Base-by-base conservation (phyloP, 2,888 invertebrate species). In the Caradrina clavipalpis region DNA sequence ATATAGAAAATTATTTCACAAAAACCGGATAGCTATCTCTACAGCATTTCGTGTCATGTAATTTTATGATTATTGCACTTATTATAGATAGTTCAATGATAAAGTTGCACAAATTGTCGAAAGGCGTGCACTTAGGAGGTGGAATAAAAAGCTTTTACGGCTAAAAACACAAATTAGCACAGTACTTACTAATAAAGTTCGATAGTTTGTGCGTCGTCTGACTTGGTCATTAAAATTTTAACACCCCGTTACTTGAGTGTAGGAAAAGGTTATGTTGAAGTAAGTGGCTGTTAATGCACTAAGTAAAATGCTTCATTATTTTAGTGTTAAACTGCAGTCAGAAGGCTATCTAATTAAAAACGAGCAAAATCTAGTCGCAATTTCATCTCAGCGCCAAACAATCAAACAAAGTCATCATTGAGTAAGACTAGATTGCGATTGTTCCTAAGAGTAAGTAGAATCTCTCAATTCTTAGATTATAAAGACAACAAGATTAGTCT, bases 71-170 rank as follows among this genome's bases (percentile, higher is more conserved):
- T 35, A 35, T 35, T 35, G 35, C 8, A 35, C 8, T 26, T 8
- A 35, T 8, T 35, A 35, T 55, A n/a, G 11, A 39, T 63, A 56
- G n/a, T 60, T 54, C 2, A 35, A 47, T 49, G 49, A 63, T 60
- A 61, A 57, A 60, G 15, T 22, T 8, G 17, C 19, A 80, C 57
- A 68, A 75, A 71, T 63, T 68, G 53, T 53, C 17, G 54, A 64
- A 47, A 56, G 42, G 3, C 26, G 8, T 51, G 54, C 45, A 57
- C 13, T 68, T 47, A 13, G 10, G 1, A 63, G 42, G 57, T 17
- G 63, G 53, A 51, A 59, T 55, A 53, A 70, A 60, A 67, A 42
- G 47, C 5, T 26, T 71, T 71, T 61, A 68, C 13, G 26, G 31
- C 57, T 4, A 15, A n/a, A 22, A 56, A 60, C 39, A 55, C 66